Evolutionary conservation across 2,888 invertebrate genomes (phyloP).

Genomic region (Galerucella nymphaeae): DNA sequence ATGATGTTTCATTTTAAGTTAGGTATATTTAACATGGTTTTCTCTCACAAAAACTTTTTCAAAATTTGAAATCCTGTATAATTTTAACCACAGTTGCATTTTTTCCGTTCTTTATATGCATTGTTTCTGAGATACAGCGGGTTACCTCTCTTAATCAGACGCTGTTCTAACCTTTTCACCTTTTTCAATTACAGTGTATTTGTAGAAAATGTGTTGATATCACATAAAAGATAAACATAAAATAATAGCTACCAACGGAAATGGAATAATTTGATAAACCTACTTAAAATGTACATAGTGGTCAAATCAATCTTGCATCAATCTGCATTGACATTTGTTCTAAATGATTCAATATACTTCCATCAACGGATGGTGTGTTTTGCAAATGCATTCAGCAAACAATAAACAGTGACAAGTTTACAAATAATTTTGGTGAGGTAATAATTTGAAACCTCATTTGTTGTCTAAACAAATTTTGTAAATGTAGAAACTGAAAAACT

Average conservation of each 20-base stretch:
- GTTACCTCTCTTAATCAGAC: no score
- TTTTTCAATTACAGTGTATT: no score
- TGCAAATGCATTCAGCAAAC: slow-evolving; percentile 35
- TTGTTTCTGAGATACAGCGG: no score
- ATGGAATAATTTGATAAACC: not conserved
- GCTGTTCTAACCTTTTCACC: no score
- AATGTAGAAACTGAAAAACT: slow-evolving; percentile 17
- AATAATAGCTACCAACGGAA: not conserved
- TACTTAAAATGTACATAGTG: not conserved
- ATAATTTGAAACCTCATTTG: slow-evolving; percentile 22
- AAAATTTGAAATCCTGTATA: no score
- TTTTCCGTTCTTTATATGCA: no score
- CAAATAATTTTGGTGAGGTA: slow-evolving; percentile 30
- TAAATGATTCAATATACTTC: slow-evolving; percentile 18
- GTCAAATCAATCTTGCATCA: not conserved
- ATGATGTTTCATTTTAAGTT: no score
- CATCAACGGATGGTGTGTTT: slow-evolving; percentile 15
- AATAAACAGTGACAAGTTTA: slow-evolving; percentile 36
- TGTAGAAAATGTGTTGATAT: no score
- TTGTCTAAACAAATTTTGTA: slow-evolving; percentile 25
- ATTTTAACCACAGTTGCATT: no score
- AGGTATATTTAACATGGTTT: no score
- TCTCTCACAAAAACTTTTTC: no score
- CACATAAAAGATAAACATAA: not conserved
- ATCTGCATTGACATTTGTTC: not conserved